Percentiles rank a stretch among this genome's conserved stretches.
phyloP scores from a whole-genome alignment of 2,888 invertebrate species.

The Ametastegia equiseti region DNA sequence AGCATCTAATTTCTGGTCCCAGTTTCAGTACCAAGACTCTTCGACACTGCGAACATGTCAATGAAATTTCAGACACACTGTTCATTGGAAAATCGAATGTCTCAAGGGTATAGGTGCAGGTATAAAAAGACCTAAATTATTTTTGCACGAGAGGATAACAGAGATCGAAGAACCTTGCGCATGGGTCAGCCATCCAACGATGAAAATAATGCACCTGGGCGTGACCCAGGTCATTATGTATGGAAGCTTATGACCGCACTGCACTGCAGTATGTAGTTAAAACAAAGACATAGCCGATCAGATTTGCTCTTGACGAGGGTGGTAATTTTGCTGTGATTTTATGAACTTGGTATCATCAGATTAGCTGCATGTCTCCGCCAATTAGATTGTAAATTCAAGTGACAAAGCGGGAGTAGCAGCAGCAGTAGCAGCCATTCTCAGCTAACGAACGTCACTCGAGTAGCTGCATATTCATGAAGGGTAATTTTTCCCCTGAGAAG shows the following conservation, averaged over 20 bases:
- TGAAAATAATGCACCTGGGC: background rate
- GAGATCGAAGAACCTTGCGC: background rate
- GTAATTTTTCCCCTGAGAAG: background rate
- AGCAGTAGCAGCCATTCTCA: background rate
- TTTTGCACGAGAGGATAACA: background rate
- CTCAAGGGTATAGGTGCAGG: no score
- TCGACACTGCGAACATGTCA: no score
- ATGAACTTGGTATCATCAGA: background rate
- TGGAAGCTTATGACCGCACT: background rate
- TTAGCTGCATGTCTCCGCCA: background rate
- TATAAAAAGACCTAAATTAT: background rate
- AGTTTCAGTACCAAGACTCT: no score
- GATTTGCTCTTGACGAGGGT: background rate
- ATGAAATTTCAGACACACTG: no score
- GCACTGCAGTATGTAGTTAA: background rate
- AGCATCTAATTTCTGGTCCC: no score
- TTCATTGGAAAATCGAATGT: background rate
- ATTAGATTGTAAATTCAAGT: slow-evolving; percentile 22
- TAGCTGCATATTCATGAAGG: background rate
- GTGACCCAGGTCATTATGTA: background rate
- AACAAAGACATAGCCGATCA: slow-evolving; percentile 3
- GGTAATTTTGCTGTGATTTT: background rate
- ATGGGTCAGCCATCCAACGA: background rate
- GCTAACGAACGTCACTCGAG: background rate
- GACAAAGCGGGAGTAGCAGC: background rate